Evolutionary conservation across 2,888 invertebrate species (phyloP).

Genomic region (Pseudolycoriella hygida): DNA sequence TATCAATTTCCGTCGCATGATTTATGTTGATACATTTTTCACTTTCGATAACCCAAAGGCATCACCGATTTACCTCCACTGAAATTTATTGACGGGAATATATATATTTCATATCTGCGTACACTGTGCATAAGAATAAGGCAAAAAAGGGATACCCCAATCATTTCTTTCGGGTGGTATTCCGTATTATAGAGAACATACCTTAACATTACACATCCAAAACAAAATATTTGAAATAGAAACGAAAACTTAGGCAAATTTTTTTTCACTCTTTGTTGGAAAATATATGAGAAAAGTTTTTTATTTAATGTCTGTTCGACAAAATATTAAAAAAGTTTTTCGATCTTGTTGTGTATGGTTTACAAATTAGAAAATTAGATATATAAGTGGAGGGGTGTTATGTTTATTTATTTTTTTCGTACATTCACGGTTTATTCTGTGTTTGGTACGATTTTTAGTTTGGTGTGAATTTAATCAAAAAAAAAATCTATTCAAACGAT

Average conservation of each 20-base stretch:
- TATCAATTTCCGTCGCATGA: conserved; percentile 3
- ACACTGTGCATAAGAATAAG: background rate
- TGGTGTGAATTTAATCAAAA: no score
- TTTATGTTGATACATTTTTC: conserved; percentile 2
- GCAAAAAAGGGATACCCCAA: background rate
- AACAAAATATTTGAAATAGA: conserved; percentile 2
- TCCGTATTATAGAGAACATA: no score
- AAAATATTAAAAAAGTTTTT: conserved; percentile 8
- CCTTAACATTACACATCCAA: no score
- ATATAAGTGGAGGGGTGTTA: background rate
- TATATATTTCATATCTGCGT: background rate
- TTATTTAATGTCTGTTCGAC: conserved; percentile 8
- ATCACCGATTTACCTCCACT: background rate
- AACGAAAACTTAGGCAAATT: conserved; percentile 4
- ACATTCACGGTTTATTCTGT: no score
- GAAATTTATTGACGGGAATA: background rate
- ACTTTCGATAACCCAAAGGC: background rate
- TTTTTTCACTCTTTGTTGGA: conserved; percentile 1
- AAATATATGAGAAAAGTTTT: conserved; percentile 5
- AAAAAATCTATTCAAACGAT: no score
- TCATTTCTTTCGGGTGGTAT: background rate
- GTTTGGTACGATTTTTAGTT: no score
- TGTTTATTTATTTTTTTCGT: no score
- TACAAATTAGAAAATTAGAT: conserved; percentile 2
- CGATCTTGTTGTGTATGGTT: conserved; percentile 6